These are phyloP conservation scores for Entomobrya proxima DNA, from an alignment of 2,888 invertebrate species.

Conservation along the genomic window DNA sequence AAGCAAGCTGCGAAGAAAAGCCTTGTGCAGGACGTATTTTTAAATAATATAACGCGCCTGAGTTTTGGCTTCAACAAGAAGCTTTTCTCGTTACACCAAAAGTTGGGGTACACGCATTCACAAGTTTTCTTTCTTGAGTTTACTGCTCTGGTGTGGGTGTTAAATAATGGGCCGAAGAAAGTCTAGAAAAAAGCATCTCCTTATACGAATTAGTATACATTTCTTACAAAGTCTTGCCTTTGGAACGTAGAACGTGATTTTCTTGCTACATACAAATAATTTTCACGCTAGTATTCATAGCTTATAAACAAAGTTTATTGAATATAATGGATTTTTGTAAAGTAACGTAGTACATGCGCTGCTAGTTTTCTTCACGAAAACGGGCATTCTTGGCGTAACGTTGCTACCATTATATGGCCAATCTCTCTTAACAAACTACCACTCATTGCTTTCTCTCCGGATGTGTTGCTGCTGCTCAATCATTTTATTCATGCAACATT, in stretches of 20 bases:
- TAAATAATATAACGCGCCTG: too few species aligned
- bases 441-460: not conserved
- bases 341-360: not conserved
- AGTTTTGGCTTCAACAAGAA: slow-evolving; percentile 15
- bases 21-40: not conserved
- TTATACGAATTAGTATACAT: not conserved
- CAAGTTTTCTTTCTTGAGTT: slow-evolving; percentile 5
- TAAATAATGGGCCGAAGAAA: slow-evolving; percentile 11
- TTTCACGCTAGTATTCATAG: not conserved
- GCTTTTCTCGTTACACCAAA: not conserved
- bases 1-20: not conserved
- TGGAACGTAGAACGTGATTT: too few species aligned
- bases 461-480: slow-evolving; percentile 69
- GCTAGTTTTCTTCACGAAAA: not conserved
- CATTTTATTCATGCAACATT: slow-evolving; percentile 76
- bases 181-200: not conserved
- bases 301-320: slow-evolving; percentile 10
- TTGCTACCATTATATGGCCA: not conserved
- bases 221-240: too few species aligned
- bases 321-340: slow-evolving; percentile 24
- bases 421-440: not conserved
- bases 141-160: not conserved
- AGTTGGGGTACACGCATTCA: not conserved
- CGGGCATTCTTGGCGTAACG: not conserved
- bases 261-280: too few species aligned